Conservation (phyloP, 2,113 vertebrate genomes). For the Gallinago media region DNA sequence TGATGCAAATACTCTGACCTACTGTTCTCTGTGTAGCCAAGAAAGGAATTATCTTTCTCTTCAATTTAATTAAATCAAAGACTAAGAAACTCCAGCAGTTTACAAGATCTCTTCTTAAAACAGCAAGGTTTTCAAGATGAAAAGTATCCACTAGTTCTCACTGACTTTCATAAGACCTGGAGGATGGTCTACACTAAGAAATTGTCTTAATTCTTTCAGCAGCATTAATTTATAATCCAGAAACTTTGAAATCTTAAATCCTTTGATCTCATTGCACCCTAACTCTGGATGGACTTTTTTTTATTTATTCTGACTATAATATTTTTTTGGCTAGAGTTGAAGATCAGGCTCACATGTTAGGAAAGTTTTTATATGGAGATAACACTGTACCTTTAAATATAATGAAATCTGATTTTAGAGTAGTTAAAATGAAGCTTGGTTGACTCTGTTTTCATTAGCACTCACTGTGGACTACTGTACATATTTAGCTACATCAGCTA, state of each 20-base stretch:
- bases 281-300: not conserved
- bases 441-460: not conserved
- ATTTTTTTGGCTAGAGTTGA: constrained; percentile 25
- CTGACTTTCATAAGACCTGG: not conserved
- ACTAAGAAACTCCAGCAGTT: not conserved
- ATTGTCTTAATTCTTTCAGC: not conserved
- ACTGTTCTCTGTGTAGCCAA: not conserved
- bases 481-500: not conserved
- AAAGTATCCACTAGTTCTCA: not conserved
- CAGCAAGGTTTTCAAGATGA: not conserved
- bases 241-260: not conserved
- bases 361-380: constrained; percentile 29
- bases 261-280: rapidly evolving
- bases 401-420: constrained; percentile 51
- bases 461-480: not conserved
- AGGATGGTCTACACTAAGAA: not conserved
- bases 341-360: constrained; percentile 44
- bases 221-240: not conserved
- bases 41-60: not conserved
- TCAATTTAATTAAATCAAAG: not conserved
- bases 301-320: not conserved
- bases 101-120: not conserved
- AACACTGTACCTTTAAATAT: constrained; percentile 46
- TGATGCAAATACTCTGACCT: constrained; percentile 36
- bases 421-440: not conserved